A percentile compares a stretch with the other conserved stretches of the same genome.
Conservation (phyloP, 2,888 invertebrate species). For the Phania funesta region DNA sequence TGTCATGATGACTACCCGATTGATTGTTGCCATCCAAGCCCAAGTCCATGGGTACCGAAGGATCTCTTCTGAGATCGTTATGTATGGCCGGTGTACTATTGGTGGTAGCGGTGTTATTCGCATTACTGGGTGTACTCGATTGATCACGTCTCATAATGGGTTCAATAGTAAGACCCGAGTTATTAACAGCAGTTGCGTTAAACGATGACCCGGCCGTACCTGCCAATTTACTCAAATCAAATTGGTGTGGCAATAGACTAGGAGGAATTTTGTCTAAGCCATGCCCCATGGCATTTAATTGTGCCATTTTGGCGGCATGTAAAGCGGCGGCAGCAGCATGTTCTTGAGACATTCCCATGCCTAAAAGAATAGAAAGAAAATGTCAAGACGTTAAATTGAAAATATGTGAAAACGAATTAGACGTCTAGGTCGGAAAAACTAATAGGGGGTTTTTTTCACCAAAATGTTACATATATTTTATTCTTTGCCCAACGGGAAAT, state of each 20-base stretch:
- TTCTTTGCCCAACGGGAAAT: too few relatives aligned
- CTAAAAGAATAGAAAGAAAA: constrained; percentile 69
- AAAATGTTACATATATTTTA: too few relatives aligned
- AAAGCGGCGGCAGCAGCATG: constrained; percentile 88
- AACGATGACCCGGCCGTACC: constrained; percentile 62
- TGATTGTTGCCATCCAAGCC: constrained; percentile 78
- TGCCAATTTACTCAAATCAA: constrained; percentile 79
- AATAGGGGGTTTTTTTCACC: too few relatives aligned
- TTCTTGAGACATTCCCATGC: constrained; percentile 84
- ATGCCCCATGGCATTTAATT: constrained; percentile 85
- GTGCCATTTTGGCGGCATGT: constrained; percentile 89
- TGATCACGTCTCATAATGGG: constrained; percentile 76
- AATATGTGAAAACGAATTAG: too few relatives aligned
- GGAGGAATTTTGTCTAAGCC: constrained; percentile 82
- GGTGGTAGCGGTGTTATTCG: constrained; percentile 25
- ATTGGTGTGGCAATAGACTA: constrained; percentile 78
- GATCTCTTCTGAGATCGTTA: constrained; percentile 76
- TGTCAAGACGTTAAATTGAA: too few relatives aligned
- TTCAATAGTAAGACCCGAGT: constrained; percentile 76
- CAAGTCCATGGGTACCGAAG: constrained; percentile 80
- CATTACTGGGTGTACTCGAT: constrained; percentile 65
- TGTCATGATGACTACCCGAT: constrained; percentile 78
- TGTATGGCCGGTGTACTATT: constrained; percentile 65
- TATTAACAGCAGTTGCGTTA: constrained; percentile 60
- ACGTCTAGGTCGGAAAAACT: too few relatives aligned